These are phyloP conservation scores for Cuniculus paca DNA, from an alignment of 2,797 vertebrate species.

Conservation along the genomic window DNA sequence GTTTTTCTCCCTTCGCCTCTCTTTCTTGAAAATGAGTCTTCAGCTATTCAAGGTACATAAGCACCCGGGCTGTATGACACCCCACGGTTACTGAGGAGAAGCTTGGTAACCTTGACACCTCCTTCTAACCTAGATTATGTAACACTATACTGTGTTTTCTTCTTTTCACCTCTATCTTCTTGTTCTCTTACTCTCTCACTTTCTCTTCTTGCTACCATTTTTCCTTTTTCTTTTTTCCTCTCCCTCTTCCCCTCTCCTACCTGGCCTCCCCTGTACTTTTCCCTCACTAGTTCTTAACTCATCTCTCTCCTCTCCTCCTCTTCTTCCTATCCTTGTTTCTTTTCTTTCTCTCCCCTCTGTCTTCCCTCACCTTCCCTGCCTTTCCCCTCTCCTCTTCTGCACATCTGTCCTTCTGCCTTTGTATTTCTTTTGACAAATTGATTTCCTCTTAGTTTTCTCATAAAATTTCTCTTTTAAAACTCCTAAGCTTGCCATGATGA, in stretches of 20 bases:
- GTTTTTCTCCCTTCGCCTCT: not conserved
- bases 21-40: not conserved
- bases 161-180: not conserved
- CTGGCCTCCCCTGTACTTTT: not conserved
- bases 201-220: not conserved
- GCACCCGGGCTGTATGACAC: not conserved
- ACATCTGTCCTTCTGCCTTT: not conserved
- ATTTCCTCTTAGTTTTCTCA: slow-evolving; percentile 34
- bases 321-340: not conserved
- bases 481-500: not conserved
- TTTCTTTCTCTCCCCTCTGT: not conserved
- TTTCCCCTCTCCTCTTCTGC: not conserved
- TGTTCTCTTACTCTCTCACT: not conserved
- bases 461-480: not conserved
- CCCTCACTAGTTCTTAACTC: not conserved
- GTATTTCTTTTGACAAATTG: not conserved
- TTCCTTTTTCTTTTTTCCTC: not conserved
- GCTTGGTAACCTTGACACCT: not conserved
- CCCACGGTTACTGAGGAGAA: not conserved
- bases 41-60: not conserved
- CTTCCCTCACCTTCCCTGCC: not conserved
- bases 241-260: not conserved
- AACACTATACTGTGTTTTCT: rapidly evolving
- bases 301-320: no score
- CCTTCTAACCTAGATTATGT: not conserved